phyloP scores from a whole-genome alignment of 2,113 vertebrate genomes.

The Herpailurus yagouaroundi region DNA sequence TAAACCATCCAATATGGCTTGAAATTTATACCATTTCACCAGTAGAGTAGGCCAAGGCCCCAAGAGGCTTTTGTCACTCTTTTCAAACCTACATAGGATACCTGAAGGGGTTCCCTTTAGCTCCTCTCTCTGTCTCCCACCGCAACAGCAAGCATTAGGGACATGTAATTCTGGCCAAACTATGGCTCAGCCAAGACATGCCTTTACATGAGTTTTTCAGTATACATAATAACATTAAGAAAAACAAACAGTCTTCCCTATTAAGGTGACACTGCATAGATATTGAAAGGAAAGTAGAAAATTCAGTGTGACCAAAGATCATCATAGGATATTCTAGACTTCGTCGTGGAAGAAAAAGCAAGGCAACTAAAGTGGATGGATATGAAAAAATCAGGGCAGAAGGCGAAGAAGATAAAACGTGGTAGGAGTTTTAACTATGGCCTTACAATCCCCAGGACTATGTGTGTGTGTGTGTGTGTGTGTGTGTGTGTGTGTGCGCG shows the following conservation, averaged over 20 bases:
- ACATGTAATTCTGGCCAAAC: not conserved
- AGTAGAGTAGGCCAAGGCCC: not conserved
- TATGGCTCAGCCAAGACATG: not conserved
- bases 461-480: not conserved
- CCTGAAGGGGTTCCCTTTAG: not conserved
- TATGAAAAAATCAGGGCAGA: not conserved
- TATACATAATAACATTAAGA: not conserved
- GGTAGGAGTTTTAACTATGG: not conserved
- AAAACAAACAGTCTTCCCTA: not conserved
- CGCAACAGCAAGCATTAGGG: not conserved
- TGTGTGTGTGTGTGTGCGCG: too few relatives aligned
- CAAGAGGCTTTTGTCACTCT: not conserved
- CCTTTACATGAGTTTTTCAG: not conserved
- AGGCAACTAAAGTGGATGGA: not conserved
- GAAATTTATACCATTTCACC: not conserved
- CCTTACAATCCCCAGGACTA: not conserved
- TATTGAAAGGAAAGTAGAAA: not conserved
- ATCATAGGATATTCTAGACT: not conserved
- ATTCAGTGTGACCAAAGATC: not conserved
- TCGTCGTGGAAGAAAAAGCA: not conserved
- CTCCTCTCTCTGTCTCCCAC: not conserved
- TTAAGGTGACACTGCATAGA: not conserved
- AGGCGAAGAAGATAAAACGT: not conserved
- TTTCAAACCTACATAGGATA: not conserved
- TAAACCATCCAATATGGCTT: not conserved